Evolutionary conservation across 2,888 invertebrate species (phyloP), one percentile per base, ranked within the genome.

Genomic region (Alloplasta piceator): DNA sequence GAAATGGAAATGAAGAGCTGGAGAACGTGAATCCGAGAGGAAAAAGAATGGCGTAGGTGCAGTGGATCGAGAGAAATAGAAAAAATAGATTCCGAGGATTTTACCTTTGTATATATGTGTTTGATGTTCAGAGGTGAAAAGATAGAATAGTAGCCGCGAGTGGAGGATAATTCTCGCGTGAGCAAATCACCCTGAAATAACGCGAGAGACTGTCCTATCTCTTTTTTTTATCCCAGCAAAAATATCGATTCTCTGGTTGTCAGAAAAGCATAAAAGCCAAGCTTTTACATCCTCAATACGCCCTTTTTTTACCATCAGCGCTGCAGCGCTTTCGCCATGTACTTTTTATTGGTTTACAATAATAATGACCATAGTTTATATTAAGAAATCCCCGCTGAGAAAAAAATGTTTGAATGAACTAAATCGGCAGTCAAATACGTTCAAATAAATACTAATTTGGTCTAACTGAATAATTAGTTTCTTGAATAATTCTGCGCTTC

Each of bases 161-260:
- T 5, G 26, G 36, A 71, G 58, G 39, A 70, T 64, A 70, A 71
- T 77, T 71, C 58, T 56, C 68, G 12, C 55, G 41, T 48, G 63
- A 71, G 58, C 64, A 71, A 70, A 56, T 56, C 55, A 38, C 38
- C 26, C 36, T 63, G 71, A 43, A 70, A 63, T 70, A 70, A 64
- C 64, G 50, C 55, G 68, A 52, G 36, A 48, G n/a, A 14, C 55
- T 50, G 3, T 7, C 26, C 16, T 14, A 26, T 71, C 46, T 43
- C 52, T 55, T 10, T 41, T 46, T n/a, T 43, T 58, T 9, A n/a
- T 52, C 70, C 9, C 26, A n/a, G n/a, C n/a, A n/a, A n/a, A n/a
- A n/a, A n/a, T n/a, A n/a, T 48, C 38, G 2, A 26, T 16, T 12
- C 12, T 26, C 41, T 14, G 48, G 10, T 50, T n/a, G n/a, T 14